Conservation (phyloP, 2,113 vertebrate species). For the Passer montanus region DNA sequence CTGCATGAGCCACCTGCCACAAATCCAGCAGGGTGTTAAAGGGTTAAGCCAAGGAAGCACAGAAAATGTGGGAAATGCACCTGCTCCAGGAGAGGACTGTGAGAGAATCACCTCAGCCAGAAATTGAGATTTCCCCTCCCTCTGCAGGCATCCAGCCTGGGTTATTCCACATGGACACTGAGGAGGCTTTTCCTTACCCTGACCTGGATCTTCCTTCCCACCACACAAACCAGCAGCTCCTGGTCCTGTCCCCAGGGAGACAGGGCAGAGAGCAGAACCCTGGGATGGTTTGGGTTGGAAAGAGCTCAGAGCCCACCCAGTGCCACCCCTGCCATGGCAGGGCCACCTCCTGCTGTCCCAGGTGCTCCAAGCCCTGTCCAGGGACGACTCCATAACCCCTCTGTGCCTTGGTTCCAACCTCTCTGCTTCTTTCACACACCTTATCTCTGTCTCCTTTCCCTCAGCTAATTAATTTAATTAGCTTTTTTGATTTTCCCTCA, state of each 20-base stretch:
- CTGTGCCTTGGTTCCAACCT: neutral
- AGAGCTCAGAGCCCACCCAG: neutral
- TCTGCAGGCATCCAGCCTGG: neutral
- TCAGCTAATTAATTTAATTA: neutral
- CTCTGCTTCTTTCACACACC: neutral
- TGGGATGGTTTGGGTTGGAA: neutral
- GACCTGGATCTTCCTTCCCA: neutral
- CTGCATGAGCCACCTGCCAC: neutral
- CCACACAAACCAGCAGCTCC: neutral
- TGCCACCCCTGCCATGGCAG: neutral
- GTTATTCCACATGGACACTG: rapidly evolving
- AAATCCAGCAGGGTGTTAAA: neutral
- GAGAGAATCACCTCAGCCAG: neutral
- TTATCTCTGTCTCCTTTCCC: neutral
- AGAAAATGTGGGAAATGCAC: neutral
- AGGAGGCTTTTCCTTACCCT: neutral
- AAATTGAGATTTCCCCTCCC: neutral
- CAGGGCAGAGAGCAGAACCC: neutral
- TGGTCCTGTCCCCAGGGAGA: rapidly evolving
- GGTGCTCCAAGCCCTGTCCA: neutral
- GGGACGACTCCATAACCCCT: neutral
- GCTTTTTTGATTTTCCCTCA: neutral
- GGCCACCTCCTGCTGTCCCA: neutral
- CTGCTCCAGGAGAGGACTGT: neutral
- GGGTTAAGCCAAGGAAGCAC: neutral